These are phyloP conservation scores for Corydoras maculifer DNA, from an alignment of 2,113 vertebrate species.

Conservation along the genomic window DNA sequence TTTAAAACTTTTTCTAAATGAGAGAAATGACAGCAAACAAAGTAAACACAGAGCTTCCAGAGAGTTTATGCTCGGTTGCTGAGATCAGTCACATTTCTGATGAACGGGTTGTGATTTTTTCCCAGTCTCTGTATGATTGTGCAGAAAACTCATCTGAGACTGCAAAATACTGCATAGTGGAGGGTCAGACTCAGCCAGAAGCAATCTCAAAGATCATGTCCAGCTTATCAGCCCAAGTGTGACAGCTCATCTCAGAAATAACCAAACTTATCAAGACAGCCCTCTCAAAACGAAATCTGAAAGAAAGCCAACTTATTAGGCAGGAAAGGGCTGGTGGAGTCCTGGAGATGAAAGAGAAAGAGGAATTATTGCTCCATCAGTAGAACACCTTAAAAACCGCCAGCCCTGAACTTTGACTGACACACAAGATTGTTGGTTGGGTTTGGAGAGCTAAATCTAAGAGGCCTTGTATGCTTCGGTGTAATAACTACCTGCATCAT, in stretches of 20 bases:
- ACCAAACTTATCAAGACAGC: constrained; percentile 27
- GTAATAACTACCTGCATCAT: too few species aligned
- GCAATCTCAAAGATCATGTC: constrained; percentile 28
- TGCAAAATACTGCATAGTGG: constrained; percentile 18
- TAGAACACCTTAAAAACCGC: too few species aligned
- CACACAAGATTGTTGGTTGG: too few species aligned
- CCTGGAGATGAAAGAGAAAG: not conserved
- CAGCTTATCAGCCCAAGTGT: constrained; percentile 19
- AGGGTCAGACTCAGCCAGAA: constrained; percentile 26
- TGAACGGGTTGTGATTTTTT: constrained; percentile 16
- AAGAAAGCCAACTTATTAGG: constrained; percentile 5
- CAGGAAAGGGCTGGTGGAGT: not conserved
- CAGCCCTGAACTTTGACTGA: too few species aligned
- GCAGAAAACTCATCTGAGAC: constrained; percentile 34
- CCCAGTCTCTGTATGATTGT: constrained; percentile 26
- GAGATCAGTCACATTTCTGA: constrained; percentile 14
- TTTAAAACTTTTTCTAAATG: constrained; percentile 7
- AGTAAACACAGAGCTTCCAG: not conserved
- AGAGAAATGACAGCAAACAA: not conserved
- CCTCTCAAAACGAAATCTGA: not conserved
- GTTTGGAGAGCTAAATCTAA: too few species aligned
- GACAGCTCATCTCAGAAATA: constrained; percentile 34
- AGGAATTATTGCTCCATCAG: too few species aligned
- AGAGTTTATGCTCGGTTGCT: not conserved
- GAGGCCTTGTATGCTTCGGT: too few species aligned